A percentile compares a stretch with the other conserved stretches of the same genome.
Conservation (phyloP, 2,888 invertebrate genomes). For the Sinotaia quadrata region DNA sequence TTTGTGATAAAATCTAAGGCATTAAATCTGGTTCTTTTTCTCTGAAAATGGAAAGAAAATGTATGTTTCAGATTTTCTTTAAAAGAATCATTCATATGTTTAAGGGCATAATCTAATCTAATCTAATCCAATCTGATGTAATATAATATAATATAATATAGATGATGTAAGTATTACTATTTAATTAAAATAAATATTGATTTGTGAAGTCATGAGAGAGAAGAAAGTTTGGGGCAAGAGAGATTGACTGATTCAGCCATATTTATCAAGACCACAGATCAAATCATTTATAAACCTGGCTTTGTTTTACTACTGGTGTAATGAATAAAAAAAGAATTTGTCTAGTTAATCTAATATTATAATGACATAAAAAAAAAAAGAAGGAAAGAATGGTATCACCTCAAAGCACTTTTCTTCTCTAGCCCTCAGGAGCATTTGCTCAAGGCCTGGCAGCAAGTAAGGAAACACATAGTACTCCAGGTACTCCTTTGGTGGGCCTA, state of each 20-base stretch:
- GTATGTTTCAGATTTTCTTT: too few species aligned
- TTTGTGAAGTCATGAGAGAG: neutral
- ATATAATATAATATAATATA: too few species aligned
- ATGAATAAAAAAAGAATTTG: too few species aligned
- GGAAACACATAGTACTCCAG: slow-evolving; percentile 71
- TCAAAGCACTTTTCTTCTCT: slow-evolving; percentile 71
- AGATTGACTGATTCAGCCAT: too few species aligned
- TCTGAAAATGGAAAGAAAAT: slow-evolving; percentile 52
- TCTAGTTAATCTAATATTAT: slow-evolving; percentile 6
- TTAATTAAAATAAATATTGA: neutral
- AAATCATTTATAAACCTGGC: too few species aligned
- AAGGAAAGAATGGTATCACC: slow-evolving; percentile 48
- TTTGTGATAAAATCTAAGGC: slow-evolving; percentile 70
- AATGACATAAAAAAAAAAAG: neutral
- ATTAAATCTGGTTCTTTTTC: slow-evolving; percentile 72
- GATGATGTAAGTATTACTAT: neutral
- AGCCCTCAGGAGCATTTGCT: slow-evolving; percentile 69
- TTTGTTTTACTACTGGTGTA: too few species aligned
- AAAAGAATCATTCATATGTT: too few species aligned
- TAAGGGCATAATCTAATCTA: too few species aligned
- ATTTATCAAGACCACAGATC: too few species aligned
- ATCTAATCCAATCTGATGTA: too few species aligned
- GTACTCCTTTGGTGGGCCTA: slow-evolving; percentile 69
- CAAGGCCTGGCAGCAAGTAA: slow-evolving; percentile 68
- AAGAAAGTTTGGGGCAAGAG: neutral